Conservation (phyloP, 2,797 vertebrate species). For the Sebastes oblongus region DNA sequence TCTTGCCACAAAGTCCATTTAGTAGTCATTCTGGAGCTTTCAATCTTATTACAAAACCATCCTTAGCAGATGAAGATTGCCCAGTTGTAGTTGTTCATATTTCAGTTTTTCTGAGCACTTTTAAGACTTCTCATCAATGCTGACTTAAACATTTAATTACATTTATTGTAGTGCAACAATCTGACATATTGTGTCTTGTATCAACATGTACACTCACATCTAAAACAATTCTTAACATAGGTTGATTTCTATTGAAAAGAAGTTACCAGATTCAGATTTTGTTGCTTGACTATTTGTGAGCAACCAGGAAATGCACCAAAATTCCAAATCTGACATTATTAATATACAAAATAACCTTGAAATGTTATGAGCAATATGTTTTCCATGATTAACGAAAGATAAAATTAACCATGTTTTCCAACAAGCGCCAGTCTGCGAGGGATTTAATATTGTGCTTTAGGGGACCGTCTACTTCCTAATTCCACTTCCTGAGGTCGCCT, state of each 20-base stretch:
- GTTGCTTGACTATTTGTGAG: background rate
- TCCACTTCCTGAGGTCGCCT: conserved; percentile 65
- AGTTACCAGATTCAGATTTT: background rate
- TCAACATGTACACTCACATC: background rate
- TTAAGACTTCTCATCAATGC: background rate
- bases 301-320: background rate
- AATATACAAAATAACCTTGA: conserved; percentile 6
- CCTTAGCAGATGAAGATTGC: too few species aligned
- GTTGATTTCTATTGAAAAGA: background rate
- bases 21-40: background rate
- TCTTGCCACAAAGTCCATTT: background rate
- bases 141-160: background rate
- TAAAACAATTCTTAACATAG: background rate
- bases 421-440: background rate
- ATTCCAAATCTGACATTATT: background rate
- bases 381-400: background rate
- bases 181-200: background rate
- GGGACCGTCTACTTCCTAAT: conserved; percentile 26
- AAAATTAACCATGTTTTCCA: background rate
- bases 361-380: background rate
- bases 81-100: background rate
- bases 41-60: background rate
- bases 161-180: background rate
- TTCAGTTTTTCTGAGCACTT: background rate
- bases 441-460: conserved; percentile 1